These are phyloP conservation scores for Odontophorus gujanensis DNA, from an alignment of 2,113 vertebrate genomes.

Conservation along the genomic window DNA sequence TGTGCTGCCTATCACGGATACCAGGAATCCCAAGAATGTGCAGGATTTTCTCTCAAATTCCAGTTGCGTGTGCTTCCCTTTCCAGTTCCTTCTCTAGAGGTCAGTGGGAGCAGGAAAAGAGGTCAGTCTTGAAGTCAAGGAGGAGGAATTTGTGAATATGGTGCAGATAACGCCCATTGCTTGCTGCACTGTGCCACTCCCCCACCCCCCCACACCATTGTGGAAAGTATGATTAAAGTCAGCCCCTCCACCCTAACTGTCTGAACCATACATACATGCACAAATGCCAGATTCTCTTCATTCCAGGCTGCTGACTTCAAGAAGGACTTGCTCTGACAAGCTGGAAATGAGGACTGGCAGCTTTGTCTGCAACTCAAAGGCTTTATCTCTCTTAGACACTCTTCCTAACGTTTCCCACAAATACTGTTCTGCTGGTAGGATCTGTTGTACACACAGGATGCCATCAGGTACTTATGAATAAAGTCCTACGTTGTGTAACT, in stretches of 20 bases:
- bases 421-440: slow-evolving; percentile 38
- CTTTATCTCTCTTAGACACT: slow-evolving; percentile 52
- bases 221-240: slow-evolving; percentile 56
- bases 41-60: not conserved
- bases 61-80: not conserved
- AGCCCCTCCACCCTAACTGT: slow-evolving; percentile 13
- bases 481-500: slow-evolving; percentile 39
- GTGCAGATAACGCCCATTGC: not conserved
- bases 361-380: slow-evolving; percentile 42
- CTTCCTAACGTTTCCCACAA: slow-evolving; percentile 46
- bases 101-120: not conserved
- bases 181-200: not conserved
- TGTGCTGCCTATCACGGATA: not conserved
- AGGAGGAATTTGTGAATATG: not conserved
- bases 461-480: slow-evolving; percentile 9
- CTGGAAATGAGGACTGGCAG: slow-evolving; percentile 59
- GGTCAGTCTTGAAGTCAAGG: not conserved
- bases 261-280: slow-evolving; percentile 34
- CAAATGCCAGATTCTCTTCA: slow-evolving; percentile 71
- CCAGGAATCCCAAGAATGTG: not conserved
- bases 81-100: not conserved
- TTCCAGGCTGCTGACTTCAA: slow-evolving; percentile 72
- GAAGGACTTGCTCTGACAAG: slow-evolving; percentile 70
- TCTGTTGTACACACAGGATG: not conserved
- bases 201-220: not conserved